phyloP scores from a whole-genome alignment of 2,888 invertebrate genomes.

The Rhamphomyia laevipes region DNA sequence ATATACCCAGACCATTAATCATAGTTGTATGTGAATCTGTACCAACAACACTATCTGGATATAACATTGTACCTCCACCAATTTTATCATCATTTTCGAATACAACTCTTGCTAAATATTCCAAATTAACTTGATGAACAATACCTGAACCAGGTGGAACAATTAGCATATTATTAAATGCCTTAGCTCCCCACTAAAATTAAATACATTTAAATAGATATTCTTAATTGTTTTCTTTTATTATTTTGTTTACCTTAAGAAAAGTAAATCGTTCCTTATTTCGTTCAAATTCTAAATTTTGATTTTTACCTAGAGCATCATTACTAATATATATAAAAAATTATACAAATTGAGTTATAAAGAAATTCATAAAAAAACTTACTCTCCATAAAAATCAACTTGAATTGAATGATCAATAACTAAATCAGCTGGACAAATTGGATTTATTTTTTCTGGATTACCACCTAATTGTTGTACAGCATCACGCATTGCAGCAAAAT shows the following conservation, averaged over 20 bases:
- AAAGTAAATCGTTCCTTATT: constrained; percentile 94
- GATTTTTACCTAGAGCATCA: constrained; percentile 83
- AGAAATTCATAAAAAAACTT: constrained; percentile 19
- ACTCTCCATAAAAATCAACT: constrained; percentile 80
- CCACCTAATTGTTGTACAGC: constrained; percentile 79
- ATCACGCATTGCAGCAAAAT: constrained; percentile 98
- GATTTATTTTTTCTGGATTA: constrained; percentile 88
- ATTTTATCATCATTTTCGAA: constrained; percentile 47
- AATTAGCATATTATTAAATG: constrained; percentile 91
- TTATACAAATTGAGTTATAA: background rate
- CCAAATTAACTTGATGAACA: constrained; percentile 96
- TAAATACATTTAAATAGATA: constrained; percentile 12
- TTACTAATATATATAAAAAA: constrained; percentile 42
- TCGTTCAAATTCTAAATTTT: constrained; percentile 87
- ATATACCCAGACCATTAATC: constrained; percentile 93
- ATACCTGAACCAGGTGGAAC: constrained; percentile 98
- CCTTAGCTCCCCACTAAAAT: constrained; percentile 87
- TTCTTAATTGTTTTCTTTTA: background rate
- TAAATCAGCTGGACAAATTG: constrained; percentile 91
- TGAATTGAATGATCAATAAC: constrained; percentile 98
- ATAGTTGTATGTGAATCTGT: constrained; percentile 99
- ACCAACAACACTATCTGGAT: constrained; percentile 89
- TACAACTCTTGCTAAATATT: constrained; percentile 84
- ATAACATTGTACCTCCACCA: constrained; percentile 42
- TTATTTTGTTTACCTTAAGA: constrained; percentile 56